Conservation (phyloP, 1,140 invertebrate genomes). For the Meloidogyne exigua region DNA sequence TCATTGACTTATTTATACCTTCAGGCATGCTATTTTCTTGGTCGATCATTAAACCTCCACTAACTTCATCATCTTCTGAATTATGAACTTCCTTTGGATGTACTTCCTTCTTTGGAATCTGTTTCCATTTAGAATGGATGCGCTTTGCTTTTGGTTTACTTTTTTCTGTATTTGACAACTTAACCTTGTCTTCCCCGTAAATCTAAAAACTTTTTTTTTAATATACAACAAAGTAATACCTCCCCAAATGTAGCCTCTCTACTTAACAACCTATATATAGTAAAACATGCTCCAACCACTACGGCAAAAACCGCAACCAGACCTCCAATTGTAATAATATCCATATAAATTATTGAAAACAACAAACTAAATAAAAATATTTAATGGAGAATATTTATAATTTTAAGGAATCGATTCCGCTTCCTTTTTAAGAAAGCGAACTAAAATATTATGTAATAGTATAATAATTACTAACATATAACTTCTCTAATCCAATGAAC, state of each 20-base stretch:
- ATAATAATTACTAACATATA: no score
- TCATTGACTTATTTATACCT: not conserved
- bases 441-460: no score
- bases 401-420: no score
- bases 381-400: no score
- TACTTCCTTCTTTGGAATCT: conserved; percentile 18
- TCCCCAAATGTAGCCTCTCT: conserved; percentile 24
- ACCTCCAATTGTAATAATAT: conserved; percentile 22
- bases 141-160: conserved; percentile 25
- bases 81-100: not conserved
- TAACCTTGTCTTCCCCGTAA: conserved; percentile 22
- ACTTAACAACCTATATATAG: conserved; percentile 16
- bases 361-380: no score
- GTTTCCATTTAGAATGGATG: conserved; percentile 26
- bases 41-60: not conserved
- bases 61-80: not conserved
- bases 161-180: conserved; percentile 29
- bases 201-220: not conserved
- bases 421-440: no score
- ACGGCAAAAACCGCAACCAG: conserved; percentile 3
- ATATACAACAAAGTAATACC: not conserved
- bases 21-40: not conserved
- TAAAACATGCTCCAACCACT: conserved; percentile 14
- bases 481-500: no score
- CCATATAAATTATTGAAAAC: not conserved